Evolutionary conservation across 2,888 invertebrate species (phyloP).

Genomic region (Scaeva pyrastri): DNA sequence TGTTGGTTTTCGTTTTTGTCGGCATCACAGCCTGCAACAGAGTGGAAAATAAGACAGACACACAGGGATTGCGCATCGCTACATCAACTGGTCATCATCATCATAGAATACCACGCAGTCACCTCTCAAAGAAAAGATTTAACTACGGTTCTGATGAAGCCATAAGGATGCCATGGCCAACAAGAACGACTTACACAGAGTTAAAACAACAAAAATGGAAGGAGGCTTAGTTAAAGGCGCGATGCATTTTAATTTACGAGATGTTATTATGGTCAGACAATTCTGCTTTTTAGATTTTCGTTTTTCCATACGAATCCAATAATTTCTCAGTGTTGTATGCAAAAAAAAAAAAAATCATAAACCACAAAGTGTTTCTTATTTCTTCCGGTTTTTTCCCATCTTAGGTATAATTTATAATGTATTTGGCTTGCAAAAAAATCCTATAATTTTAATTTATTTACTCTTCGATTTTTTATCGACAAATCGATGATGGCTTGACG

Average conservation of each 20-base stretch:
- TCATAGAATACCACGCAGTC: constrained; percentile 65
- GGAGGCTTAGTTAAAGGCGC: constrained; percentile 57
- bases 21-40: constrained; percentile 55
- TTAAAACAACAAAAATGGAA: constrained; percentile 26
- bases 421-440: constrained; percentile 40
- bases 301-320: constrained; percentile 45
- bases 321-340: constrained; percentile 55
- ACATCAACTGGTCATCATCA: constrained; percentile 64
- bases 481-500: constrained; percentile 20
- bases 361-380: constrained; percentile 63
- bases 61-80: constrained; percentile 55
- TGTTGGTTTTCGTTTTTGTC: neutral
- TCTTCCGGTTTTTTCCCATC: constrained; percentile 42
- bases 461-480: constrained; percentile 20
- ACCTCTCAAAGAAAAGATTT: constrained; percentile 58
- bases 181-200: constrained; percentile 24
- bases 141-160: constrained; percentile 20
- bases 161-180: constrained; percentile 53
- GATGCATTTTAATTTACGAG: constrained; percentile 76
- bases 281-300: constrained; percentile 29
- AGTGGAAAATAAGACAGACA: constrained; percentile 38
- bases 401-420: constrained; percentile 3
- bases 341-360: constrained; percentile 54
- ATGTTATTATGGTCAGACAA: constrained; percentile 56
- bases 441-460: constrained; percentile 56